These are phyloP conservation scores for Arrhamphus sclerolepis DNA, from an alignment of 2,797 vertebrate genomes.

Conservation along the genomic window DNA sequence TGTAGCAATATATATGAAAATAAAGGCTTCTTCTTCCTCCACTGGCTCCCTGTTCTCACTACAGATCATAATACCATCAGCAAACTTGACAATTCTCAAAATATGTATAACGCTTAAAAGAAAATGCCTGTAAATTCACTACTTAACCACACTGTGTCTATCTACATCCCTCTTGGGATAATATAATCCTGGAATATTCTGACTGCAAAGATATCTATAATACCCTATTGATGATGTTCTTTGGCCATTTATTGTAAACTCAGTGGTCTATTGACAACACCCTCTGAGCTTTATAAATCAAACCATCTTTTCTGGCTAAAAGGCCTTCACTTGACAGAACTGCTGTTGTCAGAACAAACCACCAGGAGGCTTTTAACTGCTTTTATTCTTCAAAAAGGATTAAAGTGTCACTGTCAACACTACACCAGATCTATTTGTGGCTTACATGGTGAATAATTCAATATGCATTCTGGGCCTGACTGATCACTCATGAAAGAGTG, in stretches of 20 bases:
- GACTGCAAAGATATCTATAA: not conserved
- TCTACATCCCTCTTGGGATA: no score
- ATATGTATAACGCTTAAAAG: no score
- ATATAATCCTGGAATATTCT: not conserved
- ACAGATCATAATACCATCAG: no score
- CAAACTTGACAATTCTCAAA: no score
- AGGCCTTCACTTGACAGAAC: slow-evolving; percentile 22
- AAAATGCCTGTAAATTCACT: no score
- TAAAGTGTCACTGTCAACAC: slow-evolving; percentile 48
- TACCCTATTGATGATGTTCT: not conserved
- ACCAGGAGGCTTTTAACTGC: slow-evolving; percentile 9
- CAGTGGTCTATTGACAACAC: not conserved
- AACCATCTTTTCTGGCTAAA: not conserved
- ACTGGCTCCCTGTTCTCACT: no score
- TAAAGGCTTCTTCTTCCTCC: no score
- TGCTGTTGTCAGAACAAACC: slow-evolving; percentile 26
- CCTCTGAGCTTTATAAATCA: slow-evolving; percentile 2
- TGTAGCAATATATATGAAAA: no score
- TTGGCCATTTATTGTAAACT: not conserved
- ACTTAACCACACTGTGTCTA: no score
- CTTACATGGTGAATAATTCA: slow-evolving; percentile 44
- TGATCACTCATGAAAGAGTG: slow-evolving; percentile 39
- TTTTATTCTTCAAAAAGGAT: slow-evolving; percentile 48
- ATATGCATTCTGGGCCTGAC: slow-evolving; percentile 43
- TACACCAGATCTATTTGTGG: slow-evolving; percentile 64